A percentile compares a stretch with the other conserved stretches of the same genome.
These are phyloP conservation scores for Turdus rufiventris DNA, from an alignment of 2,113 vertebrate species.

Conservation along the genomic window DNA sequence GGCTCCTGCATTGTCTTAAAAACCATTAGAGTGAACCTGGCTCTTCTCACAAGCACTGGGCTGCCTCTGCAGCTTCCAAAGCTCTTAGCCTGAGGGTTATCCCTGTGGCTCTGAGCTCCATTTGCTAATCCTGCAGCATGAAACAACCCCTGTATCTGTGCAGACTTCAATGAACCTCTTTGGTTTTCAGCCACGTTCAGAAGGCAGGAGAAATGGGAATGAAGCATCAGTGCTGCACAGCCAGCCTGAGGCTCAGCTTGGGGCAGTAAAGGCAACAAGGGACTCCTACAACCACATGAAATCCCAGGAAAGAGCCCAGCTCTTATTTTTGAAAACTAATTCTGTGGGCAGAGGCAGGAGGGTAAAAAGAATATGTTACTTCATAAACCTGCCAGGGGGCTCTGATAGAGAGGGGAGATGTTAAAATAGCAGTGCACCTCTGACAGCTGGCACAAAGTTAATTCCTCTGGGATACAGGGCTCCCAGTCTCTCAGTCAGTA, in stretches of 20 bases:
- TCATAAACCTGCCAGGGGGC: too few species aligned
- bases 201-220: neutral
- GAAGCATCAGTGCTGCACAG: neutral
- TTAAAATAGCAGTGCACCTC: neutral
- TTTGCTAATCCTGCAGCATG: neutral
- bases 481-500: neutral
- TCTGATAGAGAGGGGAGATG: neutral
- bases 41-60: neutral
- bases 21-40: neutral
- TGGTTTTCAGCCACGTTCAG: neutral
- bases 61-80: neutral
- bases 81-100: neutral
- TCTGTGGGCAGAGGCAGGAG: rapidly evolving
- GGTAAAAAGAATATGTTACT: rapidly evolving
- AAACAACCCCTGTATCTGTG: rapidly evolving
- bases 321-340: neutral
- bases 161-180: rapidly evolving
- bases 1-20: neutral
- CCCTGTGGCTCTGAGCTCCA: neutral
- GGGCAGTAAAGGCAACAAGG: neutral
- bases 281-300: neutral
- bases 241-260: neutral
- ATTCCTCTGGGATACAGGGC: neutral
- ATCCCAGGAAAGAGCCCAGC: rapidly evolving
- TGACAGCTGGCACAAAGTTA: neutral